Base-by-base conservation (phyloP, 2,888 invertebrate species). In the Eremobia ochroleuca region DNA sequence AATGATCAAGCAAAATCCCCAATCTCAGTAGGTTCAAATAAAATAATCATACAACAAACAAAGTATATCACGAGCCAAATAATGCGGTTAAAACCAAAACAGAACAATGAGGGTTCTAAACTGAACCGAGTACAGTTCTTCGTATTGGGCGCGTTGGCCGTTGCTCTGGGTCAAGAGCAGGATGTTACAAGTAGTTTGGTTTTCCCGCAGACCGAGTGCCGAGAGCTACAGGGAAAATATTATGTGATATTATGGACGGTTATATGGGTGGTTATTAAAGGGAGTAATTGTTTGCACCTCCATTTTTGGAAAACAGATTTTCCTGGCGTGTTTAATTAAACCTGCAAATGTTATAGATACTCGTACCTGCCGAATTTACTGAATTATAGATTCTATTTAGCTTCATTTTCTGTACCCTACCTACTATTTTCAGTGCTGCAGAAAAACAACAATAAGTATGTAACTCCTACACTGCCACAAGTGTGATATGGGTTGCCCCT, bases 131-230 rank as follows among this genome's bases (percentile, higher is more conserved):
- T 49, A 55, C 46, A 71, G 68, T 84, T 84, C 74, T 46, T 40
- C 31, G 85, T 79, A 84, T 65, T 65, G 13, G 59, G n/a, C 46
- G n/a, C 87, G 37, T 13, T 28, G 82, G 40, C 78, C 49, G 66
- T 55, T 37, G 55, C 58, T 61, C 72, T 37, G 59, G 83, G 73
- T 72, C 66, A 67, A 76, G 86, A 77, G 59, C 86, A 82, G 73
- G 68, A 74, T 70, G 72, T 58, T 25, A 28, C 73, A 55, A 73
- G 59, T 34, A 40, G 52, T 68, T 70, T 21, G 85, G 85, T 75
- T 85, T 85, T 84, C 58, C 85, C 85, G 31, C 52, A 9, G 21
- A 43, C 15, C 67, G 37, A 74, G 40, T 52, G 46, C 37, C 37
- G 46, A 73, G 37, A 67, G 61, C 65, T 59, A 85, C 65, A 73